phyloP scores from a whole-genome alignment of 2,888 invertebrate species.

The Campoletis raptor region DNA sequence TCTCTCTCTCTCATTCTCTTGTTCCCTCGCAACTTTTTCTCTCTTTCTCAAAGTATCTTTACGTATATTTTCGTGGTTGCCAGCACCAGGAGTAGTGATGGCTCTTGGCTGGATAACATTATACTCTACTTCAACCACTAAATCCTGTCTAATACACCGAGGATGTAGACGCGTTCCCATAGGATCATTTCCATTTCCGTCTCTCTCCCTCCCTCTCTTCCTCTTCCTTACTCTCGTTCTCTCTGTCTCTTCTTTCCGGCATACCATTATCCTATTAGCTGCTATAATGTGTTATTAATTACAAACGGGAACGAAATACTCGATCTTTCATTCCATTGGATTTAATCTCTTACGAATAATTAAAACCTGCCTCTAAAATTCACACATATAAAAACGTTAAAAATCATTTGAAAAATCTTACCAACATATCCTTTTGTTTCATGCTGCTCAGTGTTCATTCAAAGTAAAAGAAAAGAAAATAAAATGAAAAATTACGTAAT shows the following conservation, averaged over 20 bases:
- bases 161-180: conserved; percentile 49
- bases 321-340: neutral
- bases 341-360: neutral
- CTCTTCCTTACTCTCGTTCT: neutral
- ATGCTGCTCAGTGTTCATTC: neutral
- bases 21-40: neutral
- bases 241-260: conserved; percentile 37
- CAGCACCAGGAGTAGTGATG: conserved; percentile 22
- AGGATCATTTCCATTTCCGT: conserved; percentile 59
- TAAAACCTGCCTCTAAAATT: neutral
- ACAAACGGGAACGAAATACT: neutral
- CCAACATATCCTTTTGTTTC: neutral
- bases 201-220: neutral
- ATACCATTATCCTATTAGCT: conserved; percentile 14
- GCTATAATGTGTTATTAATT: conserved; percentile 12
- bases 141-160: conserved; percentile 59
- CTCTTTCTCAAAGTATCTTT: conserved; percentile 12
- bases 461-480: neutral
- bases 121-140: conserved; percentile 55
- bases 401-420: neutral
- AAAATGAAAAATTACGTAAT: neutral
- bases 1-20: too few relatives aligned
- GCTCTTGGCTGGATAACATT: conserved; percentile 47
- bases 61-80: conserved; percentile 45
- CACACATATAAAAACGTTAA: neutral